Evolutionary conservation across 1,140 invertebrate genomes (phyloP).

Genomic region (Delia radicum): DNA sequence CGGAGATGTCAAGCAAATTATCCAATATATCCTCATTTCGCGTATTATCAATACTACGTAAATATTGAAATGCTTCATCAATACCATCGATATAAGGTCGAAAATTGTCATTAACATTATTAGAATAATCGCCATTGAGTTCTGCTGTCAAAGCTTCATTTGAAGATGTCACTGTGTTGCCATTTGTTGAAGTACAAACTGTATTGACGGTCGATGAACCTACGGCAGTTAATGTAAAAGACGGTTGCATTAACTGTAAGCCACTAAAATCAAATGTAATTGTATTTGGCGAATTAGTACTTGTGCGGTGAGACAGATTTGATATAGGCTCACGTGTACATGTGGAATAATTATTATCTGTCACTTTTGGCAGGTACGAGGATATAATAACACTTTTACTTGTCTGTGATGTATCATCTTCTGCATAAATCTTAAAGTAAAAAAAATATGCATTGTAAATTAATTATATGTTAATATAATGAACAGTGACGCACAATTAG

Average conservation of each 20-base stretch:
- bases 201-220: no score
- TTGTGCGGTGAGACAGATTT: no score
- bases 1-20: slow-evolving; percentile 44
- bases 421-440: no score
- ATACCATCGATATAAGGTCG: slow-evolving; percentile 38
- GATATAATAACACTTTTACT: no score
- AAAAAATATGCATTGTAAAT: no score
- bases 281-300: not conserved
- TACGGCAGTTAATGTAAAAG: not conserved
- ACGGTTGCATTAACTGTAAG: slow-evolving; percentile 9
- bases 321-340: no score
- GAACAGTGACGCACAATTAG: no score
- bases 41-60: slow-evolving; percentile 34
- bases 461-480: no score
- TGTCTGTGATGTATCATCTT: no score
- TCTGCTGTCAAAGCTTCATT: not conserved
- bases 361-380: no score
- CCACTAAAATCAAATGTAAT: slow-evolving; percentile 25
- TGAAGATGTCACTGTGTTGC: not conserved
- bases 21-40: slow-evolving; percentile 43
- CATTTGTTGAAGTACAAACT: not conserved
- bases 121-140: not conserved
- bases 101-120: slow-evolving; percentile 28
- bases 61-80: slow-evolving; percentile 42
- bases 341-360: no score